phyloP scores from a whole-genome alignment of 2,888 invertebrate genomes.

The Eustalomyia histrio region DNA sequence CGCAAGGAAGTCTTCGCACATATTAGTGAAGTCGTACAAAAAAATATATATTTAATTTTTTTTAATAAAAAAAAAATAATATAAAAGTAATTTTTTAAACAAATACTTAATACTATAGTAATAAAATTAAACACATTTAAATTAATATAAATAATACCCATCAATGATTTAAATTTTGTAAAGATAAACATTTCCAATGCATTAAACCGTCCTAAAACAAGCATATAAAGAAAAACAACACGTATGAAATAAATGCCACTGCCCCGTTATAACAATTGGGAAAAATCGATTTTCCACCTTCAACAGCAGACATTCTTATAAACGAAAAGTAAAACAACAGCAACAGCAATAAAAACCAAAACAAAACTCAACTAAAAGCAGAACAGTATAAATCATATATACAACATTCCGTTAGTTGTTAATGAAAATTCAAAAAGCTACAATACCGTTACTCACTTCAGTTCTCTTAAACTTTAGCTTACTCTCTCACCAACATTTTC shows the following conservation, averaged over 20 bases:
- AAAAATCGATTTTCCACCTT: slow-evolving; percentile 60
- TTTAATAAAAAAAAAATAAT: slow-evolving; percentile 7
- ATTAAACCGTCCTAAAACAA: slow-evolving; percentile 56
- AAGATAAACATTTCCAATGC: slow-evolving; percentile 21
- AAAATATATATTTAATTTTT: slow-evolving; percentile 10
- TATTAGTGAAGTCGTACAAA: slow-evolving; percentile 14
- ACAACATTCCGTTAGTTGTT: slow-evolving; percentile 73
- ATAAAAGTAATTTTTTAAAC: slow-evolving; percentile 26
- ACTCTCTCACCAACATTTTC: slow-evolving; percentile 43
- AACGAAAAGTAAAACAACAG: slow-evolving; percentile 35
- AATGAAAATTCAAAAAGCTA: slow-evolving; percentile 38
- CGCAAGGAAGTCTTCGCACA: slow-evolving; percentile 40
- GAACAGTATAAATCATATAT: slow-evolving; percentile 18
- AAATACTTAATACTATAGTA: slow-evolving; percentile 10
- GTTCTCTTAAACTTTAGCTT: slow-evolving; percentile 60
- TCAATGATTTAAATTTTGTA: background rate
- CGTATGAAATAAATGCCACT: slow-evolving; percentile 49
- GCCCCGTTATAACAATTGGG: slow-evolving; percentile 57
- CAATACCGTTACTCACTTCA: slow-evolving; percentile 36
- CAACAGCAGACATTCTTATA: slow-evolving; percentile 52
- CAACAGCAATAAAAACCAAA: slow-evolving; percentile 54
- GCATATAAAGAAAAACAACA: slow-evolving; percentile 22
- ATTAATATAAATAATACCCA: background rate
- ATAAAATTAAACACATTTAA: background rate
- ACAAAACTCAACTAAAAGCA: slow-evolving; percentile 46